Evolutionary conservation across 2,797 vertebrate genomes (phyloP).

Genomic region (Catharus ustulatus): DNA sequence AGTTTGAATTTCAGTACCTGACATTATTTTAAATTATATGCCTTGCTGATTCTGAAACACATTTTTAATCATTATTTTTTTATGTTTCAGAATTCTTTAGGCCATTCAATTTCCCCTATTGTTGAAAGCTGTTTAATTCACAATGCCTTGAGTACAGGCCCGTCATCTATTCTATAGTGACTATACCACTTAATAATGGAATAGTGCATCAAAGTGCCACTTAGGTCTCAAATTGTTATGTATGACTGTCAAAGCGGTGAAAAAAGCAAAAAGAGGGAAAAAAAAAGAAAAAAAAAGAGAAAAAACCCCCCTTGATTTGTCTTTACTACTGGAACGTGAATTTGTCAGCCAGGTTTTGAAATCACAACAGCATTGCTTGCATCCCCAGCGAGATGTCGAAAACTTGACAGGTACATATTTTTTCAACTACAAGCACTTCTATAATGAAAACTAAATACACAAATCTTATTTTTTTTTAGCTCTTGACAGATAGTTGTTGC

Average conservation of each 20-base stretch:
- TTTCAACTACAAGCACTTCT: conserved; percentile 85
- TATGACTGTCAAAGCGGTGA: conserved; percentile 81
- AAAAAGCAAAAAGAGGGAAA: conserved; percentile 62
- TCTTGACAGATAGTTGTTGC: conserved; percentile 87
- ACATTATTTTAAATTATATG: conserved; percentile 77
- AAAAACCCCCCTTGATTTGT: conserved; percentile 78
- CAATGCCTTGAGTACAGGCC: conserved; percentile 71
- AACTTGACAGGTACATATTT: conserved; percentile 97
- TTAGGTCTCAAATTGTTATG: conserved; percentile 86
- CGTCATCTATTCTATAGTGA: conserved; percentile 80
- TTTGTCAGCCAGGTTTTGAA: conserved; percentile 96
- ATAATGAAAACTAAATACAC: conserved; percentile 97
- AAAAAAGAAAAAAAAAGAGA: neutral
- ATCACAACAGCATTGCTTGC: conserved; percentile 88
- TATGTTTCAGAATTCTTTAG: conserved; percentile 73
- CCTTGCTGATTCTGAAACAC: conserved; percentile 61
- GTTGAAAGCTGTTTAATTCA: conserved; percentile 78
- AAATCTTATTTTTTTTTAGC: conserved; percentile 80
- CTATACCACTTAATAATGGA: conserved; percentile 83
- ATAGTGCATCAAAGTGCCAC: conserved; percentile 83
- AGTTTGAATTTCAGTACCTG: conserved; percentile 75
- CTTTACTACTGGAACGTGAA: conserved; percentile 85
- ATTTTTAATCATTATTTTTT: conserved; percentile 76
- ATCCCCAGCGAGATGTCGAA: conserved; percentile 90
- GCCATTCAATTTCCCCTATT: conserved; percentile 56